Conservation (phyloP, 2,113 vertebrate species). For the Oncorhynchus nerka region DNA sequence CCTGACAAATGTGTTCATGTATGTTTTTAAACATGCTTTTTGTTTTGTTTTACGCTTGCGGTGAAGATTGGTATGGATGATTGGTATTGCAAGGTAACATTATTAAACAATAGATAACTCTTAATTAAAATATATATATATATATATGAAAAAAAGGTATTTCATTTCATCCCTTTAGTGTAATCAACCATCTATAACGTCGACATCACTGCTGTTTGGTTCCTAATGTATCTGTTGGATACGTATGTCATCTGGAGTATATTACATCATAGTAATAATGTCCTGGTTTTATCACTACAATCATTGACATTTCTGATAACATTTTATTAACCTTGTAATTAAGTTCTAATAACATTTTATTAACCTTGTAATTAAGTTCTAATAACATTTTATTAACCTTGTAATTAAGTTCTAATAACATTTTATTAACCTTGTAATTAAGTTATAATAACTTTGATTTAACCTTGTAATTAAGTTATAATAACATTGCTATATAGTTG, state of each 20-base stretch:
- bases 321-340: neutral
- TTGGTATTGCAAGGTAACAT: conserved; percentile 68
- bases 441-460: no score
- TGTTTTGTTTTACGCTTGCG: conserved; percentile 63
- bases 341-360: neutral
- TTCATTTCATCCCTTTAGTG: conserved; percentile 27
- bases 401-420: neutral
- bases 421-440: neutral
- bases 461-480: neutral
- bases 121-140: no score
- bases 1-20: conserved; percentile 23
- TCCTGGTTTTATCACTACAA: neutral
- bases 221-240: neutral
- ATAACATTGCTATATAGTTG: neutral
- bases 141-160: conserved; percentile 1
- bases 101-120: neutral
- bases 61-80: conserved; percentile 70
- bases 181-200: neutral
- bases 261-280: neutral
- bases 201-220: neutral
- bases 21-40: conserved; percentile 64
- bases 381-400: neutral
- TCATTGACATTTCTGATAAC: neutral
- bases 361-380: neutral
- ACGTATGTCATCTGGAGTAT: neutral